Base-by-base conservation (phyloP, 2,113 vertebrate genomes). In the Phaethornis superciliosus region DNA sequence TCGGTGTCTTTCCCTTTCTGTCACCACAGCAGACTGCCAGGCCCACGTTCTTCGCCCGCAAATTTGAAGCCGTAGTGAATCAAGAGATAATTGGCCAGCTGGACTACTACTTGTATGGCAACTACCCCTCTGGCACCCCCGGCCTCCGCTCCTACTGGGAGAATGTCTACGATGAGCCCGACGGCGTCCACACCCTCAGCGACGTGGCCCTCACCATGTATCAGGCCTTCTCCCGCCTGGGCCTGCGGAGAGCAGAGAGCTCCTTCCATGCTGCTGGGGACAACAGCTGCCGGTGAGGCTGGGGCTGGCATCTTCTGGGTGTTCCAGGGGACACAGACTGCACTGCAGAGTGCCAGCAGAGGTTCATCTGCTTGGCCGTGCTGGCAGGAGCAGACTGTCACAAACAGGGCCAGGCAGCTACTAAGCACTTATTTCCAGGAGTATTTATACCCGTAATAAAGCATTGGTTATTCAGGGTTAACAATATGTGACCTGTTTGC, bases 41-140 rank as follows among this genome's bases (percentile, higher is more conserved):
- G 81, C 99, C 99, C 9, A 99, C 99, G 19, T 99, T 99, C 98
- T 99, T 99, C 26, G 99, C 99, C 37, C 98, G 99, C 70, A 99
- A 99, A 97, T 99, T 99, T 30, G 99, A 99, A 91, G 99, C 99
- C 2, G 98, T 99, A 59, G 99, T 99, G 79, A 99, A 99, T 59
- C 99, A 99, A 97, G 99, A 99, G 96, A 98, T 99, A 62, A 98
- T 99, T 11, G 99, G 99, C 91, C 99, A 99, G 96, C 89, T 99
- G 98, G 99, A 99, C 74, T 97, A 97, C 72, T 99, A 98, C 97
- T 96, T 99, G 96, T 99, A 99, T 0, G 99, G 99, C 40, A 98
- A 98, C 16, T 98, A 98, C 89, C 99, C 99, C 0, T 95, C 98
- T 0, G 99, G 98, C 80, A 99, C 98, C 1, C 98, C 98, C 0